These are phyloP conservation scores for Tetranychus urticae DNA, from an alignment of 1,140 invertebrate genomes.

Conservation along the genomic window DNA sequence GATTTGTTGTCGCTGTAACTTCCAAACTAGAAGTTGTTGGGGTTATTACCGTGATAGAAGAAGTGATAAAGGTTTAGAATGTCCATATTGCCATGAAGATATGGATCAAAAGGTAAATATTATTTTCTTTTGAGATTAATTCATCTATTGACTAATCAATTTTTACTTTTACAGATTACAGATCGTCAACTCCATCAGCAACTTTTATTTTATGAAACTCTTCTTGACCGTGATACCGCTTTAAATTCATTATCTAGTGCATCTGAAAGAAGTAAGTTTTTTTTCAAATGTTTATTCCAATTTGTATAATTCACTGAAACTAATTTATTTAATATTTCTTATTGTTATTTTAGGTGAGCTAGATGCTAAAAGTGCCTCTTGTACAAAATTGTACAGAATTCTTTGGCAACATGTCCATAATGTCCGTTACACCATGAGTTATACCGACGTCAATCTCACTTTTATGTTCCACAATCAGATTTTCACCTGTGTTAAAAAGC, in stretches of 20 bases:
- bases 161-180: not conserved
- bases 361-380: not conserved
- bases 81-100: conserved; percentile 42
- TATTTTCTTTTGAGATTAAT: not conserved
- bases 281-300: no score
- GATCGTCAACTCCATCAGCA: not conserved
- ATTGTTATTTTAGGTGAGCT: not conserved
- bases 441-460: not conserved
- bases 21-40: conserved; percentile 27
- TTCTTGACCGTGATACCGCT: not conserved
- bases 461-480: not conserved
- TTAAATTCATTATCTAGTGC: not conserved
- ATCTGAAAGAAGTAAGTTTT: not conserved
- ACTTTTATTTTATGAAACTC: not conserved
- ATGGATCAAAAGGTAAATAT: conserved; percentile 28
- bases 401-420: not conserved
- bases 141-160: not conserved
- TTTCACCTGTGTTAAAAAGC: not conserved
- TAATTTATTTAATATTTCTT: not conserved
- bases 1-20: conserved; percentile 62
- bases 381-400: not conserved
- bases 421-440: not conserved
- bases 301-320: no score
- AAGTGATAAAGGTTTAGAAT: conserved; percentile 39
- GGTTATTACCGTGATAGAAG: conserved; percentile 32